A percentile compares a stretch with the other conserved stretches of the same genome.
phyloP scores from a whole-genome alignment of 1,140 invertebrate genomes.

The Hycleus phaleratus region DNA sequence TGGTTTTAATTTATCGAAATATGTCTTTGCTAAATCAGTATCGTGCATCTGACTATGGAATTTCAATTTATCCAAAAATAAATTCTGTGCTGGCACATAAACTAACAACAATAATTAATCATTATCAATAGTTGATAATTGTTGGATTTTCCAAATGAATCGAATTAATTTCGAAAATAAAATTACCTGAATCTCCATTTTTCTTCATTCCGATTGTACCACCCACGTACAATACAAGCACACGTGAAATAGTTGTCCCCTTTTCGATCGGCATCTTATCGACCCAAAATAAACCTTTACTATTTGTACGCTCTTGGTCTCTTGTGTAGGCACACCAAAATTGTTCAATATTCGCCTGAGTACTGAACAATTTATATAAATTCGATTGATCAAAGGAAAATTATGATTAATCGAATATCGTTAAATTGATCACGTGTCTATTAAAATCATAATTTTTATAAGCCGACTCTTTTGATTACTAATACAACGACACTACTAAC shows the following conservation, averaged over 20 bases:
- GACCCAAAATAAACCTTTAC: too few relatives aligned
- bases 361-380: too few relatives aligned
- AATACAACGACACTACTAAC: too few relatives aligned
- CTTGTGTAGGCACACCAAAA: too few relatives aligned
- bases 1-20: background rate
- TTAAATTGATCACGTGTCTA: too few relatives aligned
- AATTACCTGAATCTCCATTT: conserved; percentile 59
- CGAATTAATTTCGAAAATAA: background rate
- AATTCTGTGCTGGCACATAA: conserved; percentile 7
- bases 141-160: background rate
- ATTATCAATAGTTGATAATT: background rate
- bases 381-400: too few relatives aligned
- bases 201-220: conserved; percentile 19
- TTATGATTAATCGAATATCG: too few relatives aligned
- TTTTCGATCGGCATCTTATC: background rate
- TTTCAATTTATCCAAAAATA: conserved; percentile 7
- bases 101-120: conserved; percentile 8
- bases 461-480: too few relatives aligned
- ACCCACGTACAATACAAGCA: conserved; percentile 16
- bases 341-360: too few relatives aligned
- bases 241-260: background rate
- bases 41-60: conserved; percentile 3
- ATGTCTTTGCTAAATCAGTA: background rate
- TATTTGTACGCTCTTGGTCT: too few relatives aligned
- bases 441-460: too few relatives aligned